A percentile compares a stretch with the other conserved stretches of the same genome.
Evolutionary conservation across 1,140 invertebrate species (phyloP).

Genomic region (Charaxes varanes): DNA sequence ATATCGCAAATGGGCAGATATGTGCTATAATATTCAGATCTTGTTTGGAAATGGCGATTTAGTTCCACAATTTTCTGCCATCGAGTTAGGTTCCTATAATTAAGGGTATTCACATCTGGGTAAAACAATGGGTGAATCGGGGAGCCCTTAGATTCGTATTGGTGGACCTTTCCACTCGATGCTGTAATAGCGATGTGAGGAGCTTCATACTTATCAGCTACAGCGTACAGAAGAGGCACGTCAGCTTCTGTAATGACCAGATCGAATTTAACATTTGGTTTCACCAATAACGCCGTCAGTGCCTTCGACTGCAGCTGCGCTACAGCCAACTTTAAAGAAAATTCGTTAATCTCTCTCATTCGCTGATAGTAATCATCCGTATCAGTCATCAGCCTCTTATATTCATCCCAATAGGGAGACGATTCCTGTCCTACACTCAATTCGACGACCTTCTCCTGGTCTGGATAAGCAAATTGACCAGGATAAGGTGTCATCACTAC

Average conservation of each 20-base stretch:
- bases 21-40: constrained; percentile 51
- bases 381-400: constrained; percentile 36
- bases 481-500: constrained; percentile 64
- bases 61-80: constrained; percentile 51
- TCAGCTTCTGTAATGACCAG: constrained; percentile 63
- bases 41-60: constrained; percentile 43
- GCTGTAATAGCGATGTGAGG: constrained; percentile 57
- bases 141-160: constrained; percentile 56
- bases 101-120: constrained; percentile 49
- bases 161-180: constrained; percentile 48
- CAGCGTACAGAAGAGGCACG: constrained; percentile 53
- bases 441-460: constrained; percentile 47
- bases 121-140: constrained; percentile 52
- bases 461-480: constrained; percentile 47
- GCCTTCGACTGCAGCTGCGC: constrained; percentile 53
- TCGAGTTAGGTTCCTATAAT: constrained; percentile 38
- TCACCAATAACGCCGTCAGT: constrained; percentile 49
- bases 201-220: constrained; percentile 56
- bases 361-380: constrained; percentile 48
- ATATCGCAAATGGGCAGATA: constrained; percentile 49
- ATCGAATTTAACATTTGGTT: constrained; percentile 58
- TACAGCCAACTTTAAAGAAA: constrained; percentile 48
- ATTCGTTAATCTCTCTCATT: constrained; percentile 40
- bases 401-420: constrained; percentile 46
- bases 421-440: constrained; percentile 51